These are phyloP conservation scores for Thamnophis sirtalis DNA, from an alignment of 2,113 vertebrate species.

Conservation along the genomic window DNA sequence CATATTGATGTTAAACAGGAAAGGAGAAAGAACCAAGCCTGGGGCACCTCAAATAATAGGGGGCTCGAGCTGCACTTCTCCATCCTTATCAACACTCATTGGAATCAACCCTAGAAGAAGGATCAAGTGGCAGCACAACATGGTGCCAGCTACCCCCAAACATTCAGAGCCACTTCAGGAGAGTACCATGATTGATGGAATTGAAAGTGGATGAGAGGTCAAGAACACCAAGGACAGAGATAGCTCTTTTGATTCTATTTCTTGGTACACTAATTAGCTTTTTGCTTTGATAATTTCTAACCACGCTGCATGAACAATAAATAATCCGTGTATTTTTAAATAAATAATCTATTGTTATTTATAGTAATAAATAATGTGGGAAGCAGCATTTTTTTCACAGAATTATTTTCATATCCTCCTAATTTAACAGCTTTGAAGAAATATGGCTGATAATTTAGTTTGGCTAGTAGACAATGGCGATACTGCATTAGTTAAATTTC, in stretches of 20 bases:
- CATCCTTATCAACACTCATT: background rate
- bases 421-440: background rate
- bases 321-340: background rate
- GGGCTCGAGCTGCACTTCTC: background rate
- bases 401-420: background rate
- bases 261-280: background rate
- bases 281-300: background rate
- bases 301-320: background rate
- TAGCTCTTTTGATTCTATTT: background rate
- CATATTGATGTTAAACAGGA: background rate
- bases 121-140: background rate
- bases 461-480: background rate
- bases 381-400: background rate
- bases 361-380: background rate
- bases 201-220: background rate
- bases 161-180: background rate
- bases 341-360: too few species aligned
- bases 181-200: background rate
- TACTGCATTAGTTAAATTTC: background rate
- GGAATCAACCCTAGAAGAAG: background rate
- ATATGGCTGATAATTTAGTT: background rate
- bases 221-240: background rate
- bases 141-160: background rate
- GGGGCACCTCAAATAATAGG: background rate
- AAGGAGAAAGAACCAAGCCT: background rate